Conservation (phyloP, 2,113 vertebrate species). For the Probosciger aterrimus region DNA sequence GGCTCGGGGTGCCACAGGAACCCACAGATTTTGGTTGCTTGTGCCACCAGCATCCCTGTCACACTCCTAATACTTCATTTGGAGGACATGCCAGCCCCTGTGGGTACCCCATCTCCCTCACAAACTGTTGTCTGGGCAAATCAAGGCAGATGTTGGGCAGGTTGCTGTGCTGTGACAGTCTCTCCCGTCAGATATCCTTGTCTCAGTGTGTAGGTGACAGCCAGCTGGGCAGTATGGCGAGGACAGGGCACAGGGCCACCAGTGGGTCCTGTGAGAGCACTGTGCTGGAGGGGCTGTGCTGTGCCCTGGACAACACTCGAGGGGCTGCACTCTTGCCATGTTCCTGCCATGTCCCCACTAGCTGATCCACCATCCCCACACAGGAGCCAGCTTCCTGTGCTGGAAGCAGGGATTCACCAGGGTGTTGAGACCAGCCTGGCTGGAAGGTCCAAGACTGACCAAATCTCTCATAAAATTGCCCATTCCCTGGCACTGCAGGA, state of each 20-base stretch:
- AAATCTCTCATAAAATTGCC: not conserved
- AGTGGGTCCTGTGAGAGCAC: not conserved
- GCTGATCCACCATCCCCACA: fast-evolving
- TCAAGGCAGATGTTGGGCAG: not conserved
- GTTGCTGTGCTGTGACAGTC: not conserved
- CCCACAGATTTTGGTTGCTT: not conserved
- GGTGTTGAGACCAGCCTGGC: not conserved
- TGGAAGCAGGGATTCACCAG: fast-evolving
- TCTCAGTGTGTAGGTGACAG: not conserved
- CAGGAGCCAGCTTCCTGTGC: fast-evolving
- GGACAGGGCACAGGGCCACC: not conserved
- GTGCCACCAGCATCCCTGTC: not conserved
- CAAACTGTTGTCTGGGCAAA: not conserved
- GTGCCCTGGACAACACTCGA: fast-evolving
- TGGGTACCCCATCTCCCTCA: not conserved
- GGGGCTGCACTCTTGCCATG: fast-evolving
- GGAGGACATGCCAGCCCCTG: fast-evolving
- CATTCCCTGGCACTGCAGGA: not conserved
- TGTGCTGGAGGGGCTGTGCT: not conserved
- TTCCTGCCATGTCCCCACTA: fast-evolving
- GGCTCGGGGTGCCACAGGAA: not conserved
- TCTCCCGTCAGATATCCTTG: not conserved
- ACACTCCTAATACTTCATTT: not conserved
- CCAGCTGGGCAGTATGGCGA: fast-evolving
- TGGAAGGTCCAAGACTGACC: not conserved